Percentiles rank a stretch among this genome's conserved stretches.
phyloP scores from a whole-genome alignment of 2,888 invertebrate genomes.

The Euzetes globulus region DNA sequence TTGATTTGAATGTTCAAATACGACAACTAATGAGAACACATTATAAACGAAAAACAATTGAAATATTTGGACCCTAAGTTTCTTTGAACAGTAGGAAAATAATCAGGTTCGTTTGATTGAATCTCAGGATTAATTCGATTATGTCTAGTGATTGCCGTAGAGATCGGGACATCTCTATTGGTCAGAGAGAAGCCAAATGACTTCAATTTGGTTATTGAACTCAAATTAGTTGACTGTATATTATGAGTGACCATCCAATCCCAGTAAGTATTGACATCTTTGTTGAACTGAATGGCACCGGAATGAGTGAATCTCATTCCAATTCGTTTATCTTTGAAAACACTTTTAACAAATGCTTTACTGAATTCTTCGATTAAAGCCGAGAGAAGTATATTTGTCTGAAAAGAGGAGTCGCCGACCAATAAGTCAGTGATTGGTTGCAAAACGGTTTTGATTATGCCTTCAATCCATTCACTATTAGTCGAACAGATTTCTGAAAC shows the following conservation, averaged over 20 bases:
- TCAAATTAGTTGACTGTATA: not conserved
- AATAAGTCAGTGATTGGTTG: not conserved
- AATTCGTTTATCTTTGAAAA: not conserved
- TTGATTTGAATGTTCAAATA: too few species aligned
- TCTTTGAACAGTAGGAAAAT: not conserved
- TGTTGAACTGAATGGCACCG: constrained; percentile 10
- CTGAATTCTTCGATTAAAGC: constrained; percentile 10
- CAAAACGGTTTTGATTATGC: not conserved
- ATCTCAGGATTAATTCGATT: not conserved
- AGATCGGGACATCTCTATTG: not conserved
- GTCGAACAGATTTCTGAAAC: constrained; percentile 1
- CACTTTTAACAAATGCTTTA: not conserved
- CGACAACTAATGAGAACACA: too few species aligned
- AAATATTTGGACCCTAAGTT: not conserved
- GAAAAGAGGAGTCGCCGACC: not conserved
- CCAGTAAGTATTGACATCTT: not conserved
- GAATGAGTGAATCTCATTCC: not conserved
- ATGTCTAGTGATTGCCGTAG: not conserved
- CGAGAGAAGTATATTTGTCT: not conserved
- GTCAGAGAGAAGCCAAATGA: not conserved
- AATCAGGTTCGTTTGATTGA: not conserved
- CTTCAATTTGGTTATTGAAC: not conserved
- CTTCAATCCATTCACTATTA: constrained; percentile 3
- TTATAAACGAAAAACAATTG: too few species aligned
- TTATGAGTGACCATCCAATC: constrained; percentile 10